Base-by-base conservation (phyloP, 1,140 invertebrate species). In the Drosophila repleta region DNA sequence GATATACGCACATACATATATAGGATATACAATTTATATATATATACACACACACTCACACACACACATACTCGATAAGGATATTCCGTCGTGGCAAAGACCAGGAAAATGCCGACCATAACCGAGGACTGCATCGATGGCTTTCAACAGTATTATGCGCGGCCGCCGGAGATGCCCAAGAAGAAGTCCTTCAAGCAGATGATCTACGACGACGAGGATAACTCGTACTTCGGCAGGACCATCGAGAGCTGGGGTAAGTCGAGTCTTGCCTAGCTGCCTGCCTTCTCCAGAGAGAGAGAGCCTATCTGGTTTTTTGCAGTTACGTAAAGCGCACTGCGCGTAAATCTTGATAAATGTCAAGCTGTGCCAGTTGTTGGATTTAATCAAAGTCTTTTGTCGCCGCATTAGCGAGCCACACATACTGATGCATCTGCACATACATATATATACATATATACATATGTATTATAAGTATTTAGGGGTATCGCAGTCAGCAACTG, bases 241-340 rank as follows among this genome's bases (percentile, higher is more conserved):
- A 94, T 93, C 21, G 91, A 93, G 11, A 95, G 94, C 88, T 96
- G 95, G 95, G 94, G 95, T 96, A 92, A 95, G 95, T 94, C n/a
- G 10, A 11, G 0, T 8, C 11, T 3, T 21, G 8, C 6, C 6
- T 2, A 3, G 17, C 8, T 29, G 29, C 29, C 29, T 10, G 7
- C 29, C 29, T 18, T 2, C 32, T 11, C 32, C 11, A 35, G 10
- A n/a, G n/a, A n/a, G n/a, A n/a, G n/a, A n/a, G n/a, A 35, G 11
- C 11, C 11, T 29, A 3, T 13, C 32, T 26, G n/a, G 15, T 21
- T 53, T 67, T 26, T 43, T 32, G 13, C n/a, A 17, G 32, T 81
- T 81, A 77, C 79, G 79, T 77, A 74, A 90, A 64, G 21, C 41
- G 10, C 32, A 17, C 24, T 26, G n/a, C 24, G 51, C 24, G 45